Evolutionary conservation across 2,888 invertebrate genomes (phyloP), one percentile per base, ranked within the genome.

Genomic region (Leptarthrus brevirostris): DNA sequence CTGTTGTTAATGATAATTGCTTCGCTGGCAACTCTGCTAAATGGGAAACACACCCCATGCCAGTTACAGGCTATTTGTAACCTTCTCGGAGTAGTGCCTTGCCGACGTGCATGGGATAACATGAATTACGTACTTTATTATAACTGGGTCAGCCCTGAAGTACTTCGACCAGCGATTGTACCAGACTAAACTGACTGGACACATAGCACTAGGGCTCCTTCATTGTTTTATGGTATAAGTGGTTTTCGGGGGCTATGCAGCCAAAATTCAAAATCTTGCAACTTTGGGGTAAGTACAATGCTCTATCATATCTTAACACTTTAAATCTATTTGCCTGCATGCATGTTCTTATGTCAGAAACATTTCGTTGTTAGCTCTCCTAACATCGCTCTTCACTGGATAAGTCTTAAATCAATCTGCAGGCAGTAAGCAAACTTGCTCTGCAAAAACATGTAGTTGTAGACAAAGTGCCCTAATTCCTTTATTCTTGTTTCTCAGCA

Each of bases 1-100:
- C 74, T 75, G 75, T 75, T 75, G 74, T 75, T 75, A 75, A 75
- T 75, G 75, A 75, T 75, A 75, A 75, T 75, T 75, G 75, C 75
- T 72, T 69, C 61, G 61, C 61, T 73, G 61, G 61, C 61, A 64
- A 73, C 72, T 72, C 24, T 44, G 56, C 44, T 72, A 56, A 69
- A 69, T 69, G 69, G 69, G 52, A 18, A 30, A 69, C 30, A 30
- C 52, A 52, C 34, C 69, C 52, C 69, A 52, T 52, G 52, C 52
- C 49, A 52, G 52, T 16, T 34, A 20, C 64, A 52, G 69, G 34
- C 69, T 69, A 49, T 69, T 69, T 69, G 69, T 69, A 69, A 22
- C 69, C 52, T 30, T 44, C 52, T 26, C 4, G 69, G 20, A 69
- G 69, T 24, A 52, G 52, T 14, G 47, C 44, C 34, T 14, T 30